Percentiles rank a stretch among this genome's conserved stretches.
These are phyloP conservation scores for Xyrauchen texanus DNA, from an alignment of 2,113 vertebrate genomes.

Conservation along the genomic window DNA sequence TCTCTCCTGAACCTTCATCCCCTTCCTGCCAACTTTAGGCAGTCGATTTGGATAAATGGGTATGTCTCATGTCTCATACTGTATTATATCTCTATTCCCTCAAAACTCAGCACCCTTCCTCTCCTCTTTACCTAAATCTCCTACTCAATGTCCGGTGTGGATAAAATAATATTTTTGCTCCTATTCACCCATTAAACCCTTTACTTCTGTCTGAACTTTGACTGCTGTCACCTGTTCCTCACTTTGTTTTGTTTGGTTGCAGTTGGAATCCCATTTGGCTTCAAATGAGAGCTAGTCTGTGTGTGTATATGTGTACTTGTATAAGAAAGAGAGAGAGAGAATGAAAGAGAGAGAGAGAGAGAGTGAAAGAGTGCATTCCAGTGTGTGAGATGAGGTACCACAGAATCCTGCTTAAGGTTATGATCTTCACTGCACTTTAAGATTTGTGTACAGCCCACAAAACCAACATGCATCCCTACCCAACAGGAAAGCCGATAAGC, in stretches of 20 bases:
- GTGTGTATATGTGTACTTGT: conserved; percentile 3
- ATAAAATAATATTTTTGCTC: conserved; percentile 57
- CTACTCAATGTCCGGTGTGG: conserved; percentile 48
- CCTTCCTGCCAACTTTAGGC: conserved; percentile 72
- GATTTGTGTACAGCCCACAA: neutral
- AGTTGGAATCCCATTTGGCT: conserved; percentile 39
- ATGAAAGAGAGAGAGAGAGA: conserved; percentile 34
- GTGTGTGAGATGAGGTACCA: conserved; percentile 29
- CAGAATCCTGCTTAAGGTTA: neutral
- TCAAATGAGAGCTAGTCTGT: neutral
- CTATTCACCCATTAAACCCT: conserved; percentile 38
- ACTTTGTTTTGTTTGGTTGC: conserved; percentile 31
- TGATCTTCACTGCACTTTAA: neutral
- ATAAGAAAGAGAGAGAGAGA: conserved; percentile 28
- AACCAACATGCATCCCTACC: neutral
- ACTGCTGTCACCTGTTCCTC: conserved; percentile 23
- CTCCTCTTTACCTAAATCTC: conserved; percentile 34
- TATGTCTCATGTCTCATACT: conserved; percentile 72
- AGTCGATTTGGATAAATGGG: conserved; percentile 83
- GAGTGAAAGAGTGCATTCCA: conserved; percentile 8
- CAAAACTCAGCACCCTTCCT: conserved; percentile 50
- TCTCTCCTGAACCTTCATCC: conserved; percentile 59
- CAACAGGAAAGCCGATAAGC: neutral
- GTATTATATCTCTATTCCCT: conserved; percentile 58
- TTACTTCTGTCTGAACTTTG: conserved; percentile 16